Evolutionary conservation across 2,888 invertebrate genomes (phyloP).

Genomic region (Harpagoxenus sublaevis): DNA sequence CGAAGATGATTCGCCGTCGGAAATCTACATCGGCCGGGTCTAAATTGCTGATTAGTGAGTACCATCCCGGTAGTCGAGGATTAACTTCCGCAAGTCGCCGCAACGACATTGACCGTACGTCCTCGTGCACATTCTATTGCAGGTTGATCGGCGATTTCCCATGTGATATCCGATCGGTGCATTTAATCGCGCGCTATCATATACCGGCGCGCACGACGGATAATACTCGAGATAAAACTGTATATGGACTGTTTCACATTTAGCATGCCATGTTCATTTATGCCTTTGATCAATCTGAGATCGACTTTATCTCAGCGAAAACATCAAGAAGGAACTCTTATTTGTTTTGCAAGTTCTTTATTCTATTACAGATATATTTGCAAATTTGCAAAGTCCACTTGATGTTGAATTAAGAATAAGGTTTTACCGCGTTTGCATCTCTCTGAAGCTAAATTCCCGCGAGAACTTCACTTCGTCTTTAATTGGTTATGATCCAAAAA

Average conservation of each 20-base stretch:
- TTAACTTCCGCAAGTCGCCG: slow-evolving; percentile 33
- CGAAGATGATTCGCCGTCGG: slow-evolving; percentile 39
- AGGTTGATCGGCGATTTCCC: slow-evolving; percentile 7
- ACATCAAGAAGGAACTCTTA: not conserved
- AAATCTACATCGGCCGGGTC: slow-evolving; percentile 46
- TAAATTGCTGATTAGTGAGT: slow-evolving; percentile 50
- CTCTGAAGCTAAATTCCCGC: not conserved
- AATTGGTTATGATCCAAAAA: not conserved
- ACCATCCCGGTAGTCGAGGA: not conserved
- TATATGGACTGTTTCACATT: not conserved
- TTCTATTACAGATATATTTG: not conserved
- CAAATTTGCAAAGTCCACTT: not conserved
- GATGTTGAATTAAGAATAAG: slow-evolving; percentile 19
- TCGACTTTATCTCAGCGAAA: not conserved
- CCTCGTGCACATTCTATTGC: slow-evolving; percentile 2
- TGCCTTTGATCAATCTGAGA: not conserved
- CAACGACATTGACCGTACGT: not conserved
- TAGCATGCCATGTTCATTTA: no score
- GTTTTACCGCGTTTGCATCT: slow-evolving; percentile 1
- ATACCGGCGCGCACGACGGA: no score
- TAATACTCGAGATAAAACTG: slow-evolving; percentile 22
- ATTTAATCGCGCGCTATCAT: slow-evolving; percentile 5
- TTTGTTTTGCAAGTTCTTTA: not conserved
- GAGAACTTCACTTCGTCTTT: not conserved
- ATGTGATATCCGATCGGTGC: slow-evolving; percentile 19